Evolutionary conservation across 2,113 vertebrate species (phyloP).

Genomic region (Australoheros scitulus): DNA sequence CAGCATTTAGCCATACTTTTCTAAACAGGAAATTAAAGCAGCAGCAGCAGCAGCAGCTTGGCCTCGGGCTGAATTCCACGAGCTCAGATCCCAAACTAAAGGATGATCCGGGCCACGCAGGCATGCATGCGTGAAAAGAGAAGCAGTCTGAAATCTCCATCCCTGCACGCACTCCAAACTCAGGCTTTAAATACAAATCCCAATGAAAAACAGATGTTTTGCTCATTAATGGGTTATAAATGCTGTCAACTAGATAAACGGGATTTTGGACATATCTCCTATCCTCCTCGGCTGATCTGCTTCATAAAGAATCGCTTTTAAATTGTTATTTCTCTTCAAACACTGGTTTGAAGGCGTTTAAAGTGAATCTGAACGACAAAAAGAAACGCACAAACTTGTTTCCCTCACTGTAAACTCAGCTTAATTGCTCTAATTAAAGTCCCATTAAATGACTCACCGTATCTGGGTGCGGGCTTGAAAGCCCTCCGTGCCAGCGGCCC

Average conservation of each 20-base stretch:
- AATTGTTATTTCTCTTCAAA: not conserved
- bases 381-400: not conserved
- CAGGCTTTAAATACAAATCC: not conserved
- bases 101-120: not conserved
- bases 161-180: not conserved
- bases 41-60: not conserved
- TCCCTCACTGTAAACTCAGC: accelerated
- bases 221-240: not conserved
- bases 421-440: not conserved
- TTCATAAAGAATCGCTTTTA: not conserved
- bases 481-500: constrained; percentile 76
- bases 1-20: not conserved
- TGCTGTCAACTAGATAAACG: not conserved
- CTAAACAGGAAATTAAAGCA: constrained; percentile 49
- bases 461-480: constrained; percentile 35
- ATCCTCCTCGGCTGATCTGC: not conserved
- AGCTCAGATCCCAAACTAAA: constrained; percentile 26
- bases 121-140: constrained; percentile 16
- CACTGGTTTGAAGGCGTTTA: accelerated
- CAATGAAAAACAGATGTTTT: not conserved
- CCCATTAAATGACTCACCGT: constrained; percentile 60
- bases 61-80: constrained; percentile 54
- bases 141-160: not conserved
- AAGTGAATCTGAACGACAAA: not conserved
- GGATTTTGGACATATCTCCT: not conserved